A percentile compares a stretch with the other conserved stretches of the same genome.
phyloP scores from a whole-genome alignment of 2,797 vertebrate genomes.

The Tapirus indicus region DNA sequence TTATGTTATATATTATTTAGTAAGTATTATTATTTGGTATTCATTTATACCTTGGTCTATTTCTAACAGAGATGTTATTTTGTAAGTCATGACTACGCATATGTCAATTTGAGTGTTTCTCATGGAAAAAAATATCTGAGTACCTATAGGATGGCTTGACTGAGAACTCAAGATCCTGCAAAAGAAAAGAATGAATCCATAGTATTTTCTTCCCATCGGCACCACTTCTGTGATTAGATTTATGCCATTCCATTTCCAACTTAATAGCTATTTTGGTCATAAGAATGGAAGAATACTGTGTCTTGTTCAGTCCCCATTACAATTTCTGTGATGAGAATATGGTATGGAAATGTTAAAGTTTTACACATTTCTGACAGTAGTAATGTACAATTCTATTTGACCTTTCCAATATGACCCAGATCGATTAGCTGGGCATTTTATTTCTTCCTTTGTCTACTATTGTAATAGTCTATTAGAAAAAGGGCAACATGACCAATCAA shows the following conservation, averaged over 20 bases:
- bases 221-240: constrained; percentile 57
- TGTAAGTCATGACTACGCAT: background rate
- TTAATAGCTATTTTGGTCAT: constrained; percentile 72
- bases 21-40: constrained; percentile 7
- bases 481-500: constrained; percentile 56
- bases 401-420: constrained; percentile 58
- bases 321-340: constrained; percentile 72
- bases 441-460: constrained; percentile 50
- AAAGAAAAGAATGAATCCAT: constrained; percentile 61
- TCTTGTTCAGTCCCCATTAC: constrained; percentile 56
- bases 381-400: constrained; percentile 68
- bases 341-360: constrained; percentile 68
- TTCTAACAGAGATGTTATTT: constrained; percentile 31
- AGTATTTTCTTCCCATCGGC: constrained; percentile 55
- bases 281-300: constrained; percentile 60
- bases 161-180: constrained; percentile 22
- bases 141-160: background rate
- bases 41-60: background rate
- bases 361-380: constrained; percentile 65
- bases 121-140: background rate
- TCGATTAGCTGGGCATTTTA: constrained; percentile 58
- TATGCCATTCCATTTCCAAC: constrained; percentile 55
- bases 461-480: constrained; percentile 28
- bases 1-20: background rate
- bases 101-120: background rate